These are phyloP conservation scores for Rugalucina vietnamica DNA, from an alignment of 2,888 invertebrate species.

Conservation along the genomic window DNA sequence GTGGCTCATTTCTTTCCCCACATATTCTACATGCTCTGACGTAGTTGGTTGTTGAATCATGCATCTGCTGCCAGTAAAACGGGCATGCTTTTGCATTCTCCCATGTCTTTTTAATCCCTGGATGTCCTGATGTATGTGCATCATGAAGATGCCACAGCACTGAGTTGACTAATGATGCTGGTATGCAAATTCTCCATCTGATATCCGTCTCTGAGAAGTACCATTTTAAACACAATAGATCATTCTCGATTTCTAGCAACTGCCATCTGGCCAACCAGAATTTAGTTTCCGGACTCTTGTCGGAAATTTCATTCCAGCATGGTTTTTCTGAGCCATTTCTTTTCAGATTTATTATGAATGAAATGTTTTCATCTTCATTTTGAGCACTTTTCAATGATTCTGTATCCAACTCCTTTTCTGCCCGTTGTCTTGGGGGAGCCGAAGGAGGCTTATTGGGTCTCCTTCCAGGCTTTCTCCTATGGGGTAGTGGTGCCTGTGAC, in stretches of 20 bases:
- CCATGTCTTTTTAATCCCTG: conserved; percentile 25
- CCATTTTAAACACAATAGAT: conserved; percentile 34
- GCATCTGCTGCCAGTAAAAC: conserved; percentile 37
- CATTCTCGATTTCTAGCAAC: conserved; percentile 27
- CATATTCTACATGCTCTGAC: conserved; percentile 20
- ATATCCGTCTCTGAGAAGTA: neutral
- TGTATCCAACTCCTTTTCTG: neutral
- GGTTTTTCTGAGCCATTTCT: conserved; percentile 7
- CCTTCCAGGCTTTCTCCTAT: neutral
- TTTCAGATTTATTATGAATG: neutral
- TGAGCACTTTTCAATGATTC: neutral
- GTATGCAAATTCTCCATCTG: conserved; percentile 29
- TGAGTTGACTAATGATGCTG: neutral
- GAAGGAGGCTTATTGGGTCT: neutral
- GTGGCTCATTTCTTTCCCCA: conserved; percentile 17
- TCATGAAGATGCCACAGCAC: conserved; percentile 38
- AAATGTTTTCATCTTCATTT: neutral
- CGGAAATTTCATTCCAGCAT: conserved; percentile 8
- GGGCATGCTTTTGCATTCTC: conserved; percentile 13
- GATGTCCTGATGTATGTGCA: conserved; percentile 15
- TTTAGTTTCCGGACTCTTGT: conserved; percentile 12
- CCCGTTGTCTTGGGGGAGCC: neutral
- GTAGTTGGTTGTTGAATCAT: neutral
- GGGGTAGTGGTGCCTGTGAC: neutral
- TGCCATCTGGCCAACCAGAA: conserved; percentile 42